A percentile compares a stretch with the other conserved stretches of the same genome.
Conservation (phyloP, 2,888 invertebrate genomes). For the Chydorus sphaericus region DNA sequence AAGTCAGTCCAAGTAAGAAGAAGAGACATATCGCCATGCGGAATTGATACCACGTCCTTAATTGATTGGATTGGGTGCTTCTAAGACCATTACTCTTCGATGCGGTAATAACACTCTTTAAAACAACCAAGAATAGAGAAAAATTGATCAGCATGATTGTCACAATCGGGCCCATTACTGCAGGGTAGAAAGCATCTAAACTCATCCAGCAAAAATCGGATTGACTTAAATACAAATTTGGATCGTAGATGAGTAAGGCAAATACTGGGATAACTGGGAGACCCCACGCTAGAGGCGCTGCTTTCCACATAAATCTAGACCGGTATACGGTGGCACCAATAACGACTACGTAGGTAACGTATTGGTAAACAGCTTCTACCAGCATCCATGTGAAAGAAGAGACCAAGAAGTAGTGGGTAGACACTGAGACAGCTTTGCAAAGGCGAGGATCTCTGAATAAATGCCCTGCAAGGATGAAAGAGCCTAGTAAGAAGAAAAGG, state of each 20-base stretch:
- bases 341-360: slow-evolving; percentile 49
- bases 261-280: slow-evolving; percentile 19
- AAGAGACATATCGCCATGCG: slow-evolving; percentile 25
- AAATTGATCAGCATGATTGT: slow-evolving; percentile 17
- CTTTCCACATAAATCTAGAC: slow-evolving; percentile 29
- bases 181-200: slow-evolving; percentile 18
- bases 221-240: slow-evolving; percentile 14
- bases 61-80: background rate
- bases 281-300: slow-evolving; percentile 29
- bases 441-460: slow-evolving; percentile 29
- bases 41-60: background rate
- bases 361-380: slow-evolving; percentile 49
- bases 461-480: slow-evolving; percentile 33
- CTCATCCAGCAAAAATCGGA: slow-evolving; percentile 21
- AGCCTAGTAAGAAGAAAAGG: slow-evolving; percentile 32
- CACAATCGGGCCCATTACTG: slow-evolving; percentile 17
- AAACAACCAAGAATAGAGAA: slow-evolving; percentile 20
- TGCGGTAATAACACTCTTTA: slow-evolving; percentile 15
- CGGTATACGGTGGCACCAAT: slow-evolving; percentile 37
- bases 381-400: slow-evolving; percentile 58
- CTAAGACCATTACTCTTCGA: background rate
- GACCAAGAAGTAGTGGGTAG: slow-evolving; percentile 49
- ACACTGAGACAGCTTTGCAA: slow-evolving; percentile 44
- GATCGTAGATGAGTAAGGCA: slow-evolving; percentile 17
- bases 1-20: slow-evolving; percentile 27